Percentiles rank a stretch among this genome's conserved stretches.
Conservation (phyloP, 1,140 invertebrate genomes). For the Zelostemma sp. region DNA sequence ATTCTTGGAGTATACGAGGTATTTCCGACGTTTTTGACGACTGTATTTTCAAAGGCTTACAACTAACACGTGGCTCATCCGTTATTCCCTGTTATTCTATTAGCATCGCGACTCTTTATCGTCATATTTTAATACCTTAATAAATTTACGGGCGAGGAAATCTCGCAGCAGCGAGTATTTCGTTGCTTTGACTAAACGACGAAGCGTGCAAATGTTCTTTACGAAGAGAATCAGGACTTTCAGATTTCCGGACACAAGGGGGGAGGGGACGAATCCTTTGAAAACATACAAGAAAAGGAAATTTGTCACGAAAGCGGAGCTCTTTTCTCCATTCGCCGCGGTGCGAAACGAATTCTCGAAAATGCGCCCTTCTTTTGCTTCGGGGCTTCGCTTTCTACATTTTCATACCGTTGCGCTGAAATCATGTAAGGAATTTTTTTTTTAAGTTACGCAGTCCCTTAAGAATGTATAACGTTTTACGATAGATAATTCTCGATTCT, state of each 20-base stretch:
- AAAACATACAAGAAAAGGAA: not conserved
- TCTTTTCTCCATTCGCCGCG: not conserved
- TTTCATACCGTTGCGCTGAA: constrained; percentile 8
- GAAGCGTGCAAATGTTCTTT: not conserved
- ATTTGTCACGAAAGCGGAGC: constrained; percentile 7
- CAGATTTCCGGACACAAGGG: not conserved
- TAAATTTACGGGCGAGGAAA: not conserved
- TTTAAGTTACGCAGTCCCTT: not conserved
- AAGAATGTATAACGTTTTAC: not conserved
- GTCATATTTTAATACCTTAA: not conserved
- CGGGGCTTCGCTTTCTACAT: constrained; percentile 5
- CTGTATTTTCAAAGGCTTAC: constrained; percentile 6
- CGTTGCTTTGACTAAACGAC: not conserved
- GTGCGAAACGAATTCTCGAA: constrained; percentile 7
- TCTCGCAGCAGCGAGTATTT: not conserved
- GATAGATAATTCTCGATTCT: too few relatives aligned
- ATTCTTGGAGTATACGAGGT: constrained; percentile 11
- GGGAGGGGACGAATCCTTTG: constrained; percentile 1
- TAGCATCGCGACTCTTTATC: constrained; percentile 5
- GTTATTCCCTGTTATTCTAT: constrained; percentile 2
- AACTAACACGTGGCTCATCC: constrained; percentile 10
- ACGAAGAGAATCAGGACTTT: not conserved
- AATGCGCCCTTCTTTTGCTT: constrained; percentile 9
- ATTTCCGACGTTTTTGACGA: constrained; percentile 13
- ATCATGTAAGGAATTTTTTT: constrained; percentile 6